These are phyloP conservation scores for Thalpophila matura DNA, from an alignment of 2,888 invertebrate genomes.

Conservation along the genomic window DNA sequence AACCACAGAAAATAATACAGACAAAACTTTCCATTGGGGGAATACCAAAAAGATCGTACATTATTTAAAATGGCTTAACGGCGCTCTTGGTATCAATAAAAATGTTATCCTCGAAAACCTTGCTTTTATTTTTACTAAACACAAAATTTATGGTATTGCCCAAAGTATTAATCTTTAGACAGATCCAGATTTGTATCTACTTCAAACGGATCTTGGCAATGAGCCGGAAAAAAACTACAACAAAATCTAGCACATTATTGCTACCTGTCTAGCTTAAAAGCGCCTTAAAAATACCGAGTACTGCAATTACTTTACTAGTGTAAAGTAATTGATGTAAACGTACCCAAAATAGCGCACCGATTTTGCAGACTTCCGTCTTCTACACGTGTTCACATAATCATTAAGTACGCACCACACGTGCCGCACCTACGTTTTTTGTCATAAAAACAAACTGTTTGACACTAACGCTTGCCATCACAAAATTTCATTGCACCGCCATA, in stretches of 20 bases:
- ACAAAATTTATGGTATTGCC: neutral
- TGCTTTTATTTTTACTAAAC: neutral
- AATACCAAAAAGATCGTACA: constrained; percentile 56
- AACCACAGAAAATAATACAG: constrained; percentile 51
- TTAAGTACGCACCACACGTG: constrained; percentile 43
- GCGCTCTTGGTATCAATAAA: constrained; percentile 49
- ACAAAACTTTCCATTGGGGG: constrained; percentile 36
- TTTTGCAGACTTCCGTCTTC: neutral
- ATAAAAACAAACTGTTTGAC: constrained; percentile 62
- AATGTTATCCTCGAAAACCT: constrained; percentile 4
- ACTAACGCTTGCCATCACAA: constrained; percentile 53
- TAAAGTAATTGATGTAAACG: too few species aligned
- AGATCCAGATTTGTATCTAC: neutral
- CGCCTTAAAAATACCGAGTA: constrained; percentile 1
- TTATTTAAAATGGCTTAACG: constrained; percentile 52
- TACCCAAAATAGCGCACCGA: constrained; percentile 6
- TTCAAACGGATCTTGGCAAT: constrained; percentile 23
- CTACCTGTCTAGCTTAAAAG: neutral
- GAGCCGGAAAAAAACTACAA: neutral
- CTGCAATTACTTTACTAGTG: neutral
- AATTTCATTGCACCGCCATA: constrained; percentile 62
- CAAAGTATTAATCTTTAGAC: neutral
- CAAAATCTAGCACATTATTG: constrained; percentile 9
- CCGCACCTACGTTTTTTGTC: constrained; percentile 54
- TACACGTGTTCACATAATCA: constrained; percentile 20